Base-by-base conservation (phyloP, 53 echinoderm and acorn worm genomes). In the Holothuria leucospilota region DNA sequence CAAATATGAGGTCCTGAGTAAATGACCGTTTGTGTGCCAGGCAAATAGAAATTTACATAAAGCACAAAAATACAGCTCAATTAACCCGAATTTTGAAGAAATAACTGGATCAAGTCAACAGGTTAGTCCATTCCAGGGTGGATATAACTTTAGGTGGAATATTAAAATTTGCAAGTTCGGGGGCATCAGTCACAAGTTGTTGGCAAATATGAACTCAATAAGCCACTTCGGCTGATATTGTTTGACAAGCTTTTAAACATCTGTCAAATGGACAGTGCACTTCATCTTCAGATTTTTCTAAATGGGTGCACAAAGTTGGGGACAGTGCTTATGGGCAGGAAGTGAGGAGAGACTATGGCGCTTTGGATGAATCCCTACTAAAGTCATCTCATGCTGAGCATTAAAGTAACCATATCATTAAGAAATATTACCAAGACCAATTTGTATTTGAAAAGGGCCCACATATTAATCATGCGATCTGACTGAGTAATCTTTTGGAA, bases 231-330 rank as follows among this genome's bases (percentile, higher is more conserved):
- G 23, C 51, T 51, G 49, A 26, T 52, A 26, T 75, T 75, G 75
- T 75, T 75, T 75, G 75, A 75, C 75, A 75, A 49, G 75, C 75
- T 75, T 75, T 75, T 75, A 52, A 27, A 75, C 51, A 75, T 75
- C 51, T 75, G 75, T 75, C 75, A 75, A 75, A 75, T 75, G 75
- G 75, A 75, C 75, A 75, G 75, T 49, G 52, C 71, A n/a, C 75
- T 75, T 42, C 52, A 56, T 56, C 56, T 56, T 56, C 56, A 56
- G 56, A 56, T 56, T 56, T 56, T 49, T 13, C 49, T 11, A 49
- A 0, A 49, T 56, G 56, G 56, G 18, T 56, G 56, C 56, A 0
- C 16, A 16, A 56, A 56, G 56, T 15, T 56, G 56, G 56, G 56
- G 56, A 52, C 56, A 56, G 18, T 18, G 56, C 56, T 1, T 9